Conservation (phyloP, 35 echinoderm and acorn worm genomes). For the Apostichopus parvimensis region DNA sequence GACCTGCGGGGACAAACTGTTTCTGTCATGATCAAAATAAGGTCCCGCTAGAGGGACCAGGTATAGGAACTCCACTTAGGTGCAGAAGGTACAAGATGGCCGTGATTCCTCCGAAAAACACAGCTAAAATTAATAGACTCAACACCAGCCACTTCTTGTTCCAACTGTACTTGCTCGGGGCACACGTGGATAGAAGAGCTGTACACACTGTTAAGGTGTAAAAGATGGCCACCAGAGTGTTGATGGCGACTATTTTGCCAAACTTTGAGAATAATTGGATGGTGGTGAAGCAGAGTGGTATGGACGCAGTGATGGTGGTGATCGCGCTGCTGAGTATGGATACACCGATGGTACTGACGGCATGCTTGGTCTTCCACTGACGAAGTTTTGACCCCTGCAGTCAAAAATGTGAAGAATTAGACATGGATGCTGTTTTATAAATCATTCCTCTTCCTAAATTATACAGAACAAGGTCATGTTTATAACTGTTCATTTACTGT, state of each 20-base stretch:
- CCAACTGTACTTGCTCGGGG: conserved; percentile 80
- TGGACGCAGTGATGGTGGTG: conserved; percentile 88
- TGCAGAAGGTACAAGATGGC: conserved; percentile 53
- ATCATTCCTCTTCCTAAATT: too few relatives aligned
- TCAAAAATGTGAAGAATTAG: too few relatives aligned
- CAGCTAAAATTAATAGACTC: conserved; percentile 52
- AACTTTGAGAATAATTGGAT: conserved; percentile 94
- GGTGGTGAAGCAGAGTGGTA: conserved; percentile 88
- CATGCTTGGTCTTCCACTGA: conserved; percentile 71
- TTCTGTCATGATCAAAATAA: conserved; percentile 60
- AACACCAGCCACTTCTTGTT: conserved; percentile 72
- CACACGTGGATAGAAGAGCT: conserved; percentile 66
- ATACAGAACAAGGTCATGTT: too few relatives aligned
- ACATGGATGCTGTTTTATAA: background rate
- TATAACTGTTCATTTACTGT: too few relatives aligned
- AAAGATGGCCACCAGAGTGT: conserved; percentile 84
- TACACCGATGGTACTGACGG: conserved; percentile 87
- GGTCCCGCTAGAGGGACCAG: conserved; percentile 76
- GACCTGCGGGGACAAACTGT: too few relatives aligned
- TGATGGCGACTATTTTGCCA: conserved; percentile 95
- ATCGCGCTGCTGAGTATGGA: conserved; percentile 92
- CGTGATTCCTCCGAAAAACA: conserved; percentile 43
- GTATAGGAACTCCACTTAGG: conserved; percentile 60
- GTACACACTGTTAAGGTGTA: conserved; percentile 90
- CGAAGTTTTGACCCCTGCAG: conserved; percentile 57